Conservation (phyloP, 2,797 vertebrate genomes). For the Mus spretus region DNA sequence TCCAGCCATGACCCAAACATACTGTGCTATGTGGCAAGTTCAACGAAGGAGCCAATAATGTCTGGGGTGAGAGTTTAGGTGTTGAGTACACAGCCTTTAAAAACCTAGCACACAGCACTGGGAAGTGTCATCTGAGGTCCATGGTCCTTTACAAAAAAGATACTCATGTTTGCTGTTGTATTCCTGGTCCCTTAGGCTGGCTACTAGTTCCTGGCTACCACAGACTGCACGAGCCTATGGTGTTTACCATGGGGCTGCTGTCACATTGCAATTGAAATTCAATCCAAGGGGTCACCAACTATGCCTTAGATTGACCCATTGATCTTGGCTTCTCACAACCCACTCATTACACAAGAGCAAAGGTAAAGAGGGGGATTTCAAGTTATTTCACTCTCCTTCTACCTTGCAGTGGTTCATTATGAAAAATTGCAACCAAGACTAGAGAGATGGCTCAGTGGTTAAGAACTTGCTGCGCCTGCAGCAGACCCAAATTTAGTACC, state of each 20-base stretch:
- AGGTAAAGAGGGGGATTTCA: neutral
- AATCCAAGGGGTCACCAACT: neutral
- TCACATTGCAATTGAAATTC: slow-evolving; percentile 1
- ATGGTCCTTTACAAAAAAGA: slow-evolving; percentile 40
- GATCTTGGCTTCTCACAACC: neutral
- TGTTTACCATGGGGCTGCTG: neutral
- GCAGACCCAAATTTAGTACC: neutral
- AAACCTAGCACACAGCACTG: neutral
- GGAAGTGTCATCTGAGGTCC: slow-evolving; percentile 27
- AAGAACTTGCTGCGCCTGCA: neutral
- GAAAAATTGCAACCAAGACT: neutral
- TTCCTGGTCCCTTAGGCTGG: neutral
- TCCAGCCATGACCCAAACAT: neutral
- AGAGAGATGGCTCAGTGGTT: neutral
- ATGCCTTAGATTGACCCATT: neutral
- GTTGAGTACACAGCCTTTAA: neutral
- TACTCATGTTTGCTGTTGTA: slow-evolving; percentile 21
- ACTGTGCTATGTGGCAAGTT: neutral
- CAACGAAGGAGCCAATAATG: slow-evolving; percentile 5
- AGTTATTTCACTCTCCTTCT: neutral
- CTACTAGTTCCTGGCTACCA: neutral
- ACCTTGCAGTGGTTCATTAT: slow-evolving; percentile 15
- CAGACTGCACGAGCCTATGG: neutral
- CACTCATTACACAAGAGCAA: neutral
- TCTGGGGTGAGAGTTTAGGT: slow-evolving; percentile 30